Evolutionary conservation across 2,113 vertebrate species (phyloP).

Genomic region (Boulengeromyrus knoepffleri): DNA sequence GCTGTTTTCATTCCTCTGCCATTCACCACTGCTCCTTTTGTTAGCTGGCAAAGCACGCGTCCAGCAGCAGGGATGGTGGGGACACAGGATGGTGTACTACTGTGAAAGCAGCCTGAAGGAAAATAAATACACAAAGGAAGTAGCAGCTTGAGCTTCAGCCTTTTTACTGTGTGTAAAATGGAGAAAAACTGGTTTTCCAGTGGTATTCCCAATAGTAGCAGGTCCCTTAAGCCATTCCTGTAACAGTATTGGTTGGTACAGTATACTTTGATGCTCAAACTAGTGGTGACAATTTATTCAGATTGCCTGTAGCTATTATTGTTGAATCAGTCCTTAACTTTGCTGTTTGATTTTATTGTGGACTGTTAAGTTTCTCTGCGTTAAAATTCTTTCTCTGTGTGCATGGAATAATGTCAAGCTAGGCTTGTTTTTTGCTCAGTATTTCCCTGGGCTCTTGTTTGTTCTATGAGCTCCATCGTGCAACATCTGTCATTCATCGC

Average conservation of each 20-base stretch:
- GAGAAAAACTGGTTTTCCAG: background rate
- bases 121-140: slow-evolving; percentile 1
- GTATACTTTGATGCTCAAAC: background rate
- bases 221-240: background rate
- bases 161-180: background rate
- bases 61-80: background rate
- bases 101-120: background rate
- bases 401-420: background rate
- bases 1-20: slow-evolving; percentile 9
- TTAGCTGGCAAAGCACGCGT: background rate
- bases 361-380: background rate
- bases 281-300: background rate
- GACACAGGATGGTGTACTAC: background rate
- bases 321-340: background rate
- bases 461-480: background rate
- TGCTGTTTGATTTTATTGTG: background rate
- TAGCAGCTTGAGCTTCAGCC: background rate
- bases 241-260: background rate
- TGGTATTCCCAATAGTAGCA: background rate
- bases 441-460: background rate
- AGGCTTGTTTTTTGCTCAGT: background rate
- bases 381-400: background rate
- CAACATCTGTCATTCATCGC: background rate
- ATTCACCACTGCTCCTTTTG: background rate
- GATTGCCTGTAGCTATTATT: background rate